phyloP scores from a whole-genome alignment of 2,113 vertebrate species.

The Tympanuchus pallidicinctus region DNA sequence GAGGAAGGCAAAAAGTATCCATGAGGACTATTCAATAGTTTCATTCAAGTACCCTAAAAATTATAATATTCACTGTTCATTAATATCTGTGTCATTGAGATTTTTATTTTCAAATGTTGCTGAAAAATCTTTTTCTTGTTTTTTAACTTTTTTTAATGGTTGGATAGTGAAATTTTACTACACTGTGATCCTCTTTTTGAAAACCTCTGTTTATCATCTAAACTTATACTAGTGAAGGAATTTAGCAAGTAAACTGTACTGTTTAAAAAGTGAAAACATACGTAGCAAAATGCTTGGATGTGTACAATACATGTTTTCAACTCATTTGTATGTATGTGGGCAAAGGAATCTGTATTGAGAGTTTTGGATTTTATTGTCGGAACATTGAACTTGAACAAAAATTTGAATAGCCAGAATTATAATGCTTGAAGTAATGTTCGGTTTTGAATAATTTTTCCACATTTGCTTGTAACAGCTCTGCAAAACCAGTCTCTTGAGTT shows the following conservation, averaged over 20 bases:
- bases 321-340: not conserved
- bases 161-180: not conserved
- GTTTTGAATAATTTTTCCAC: not conserved
- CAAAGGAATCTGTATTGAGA: not conserved
- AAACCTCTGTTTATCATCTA: not conserved
- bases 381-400: not conserved
- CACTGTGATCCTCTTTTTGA: not conserved
- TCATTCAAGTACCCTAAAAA: not conserved
- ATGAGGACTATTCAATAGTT: not conserved
- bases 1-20: not conserved
- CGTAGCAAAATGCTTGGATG: not conserved
- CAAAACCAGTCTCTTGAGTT: conserved; percentile 28
- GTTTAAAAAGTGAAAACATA: not conserved
- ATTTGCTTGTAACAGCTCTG: not conserved
- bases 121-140: not conserved
- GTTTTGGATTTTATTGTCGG: not conserved
- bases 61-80: not conserved
- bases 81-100: not conserved
- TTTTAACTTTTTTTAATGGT: not conserved
- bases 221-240: not conserved
- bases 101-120: not conserved
- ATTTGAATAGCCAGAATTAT: not conserved
- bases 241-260: not conserved
- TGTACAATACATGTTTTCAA: not conserved
- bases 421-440: not conserved